phyloP scores from a whole-genome alignment of 2,797 vertebrate genomes.

The Phrynocephalus forsythii region DNA sequence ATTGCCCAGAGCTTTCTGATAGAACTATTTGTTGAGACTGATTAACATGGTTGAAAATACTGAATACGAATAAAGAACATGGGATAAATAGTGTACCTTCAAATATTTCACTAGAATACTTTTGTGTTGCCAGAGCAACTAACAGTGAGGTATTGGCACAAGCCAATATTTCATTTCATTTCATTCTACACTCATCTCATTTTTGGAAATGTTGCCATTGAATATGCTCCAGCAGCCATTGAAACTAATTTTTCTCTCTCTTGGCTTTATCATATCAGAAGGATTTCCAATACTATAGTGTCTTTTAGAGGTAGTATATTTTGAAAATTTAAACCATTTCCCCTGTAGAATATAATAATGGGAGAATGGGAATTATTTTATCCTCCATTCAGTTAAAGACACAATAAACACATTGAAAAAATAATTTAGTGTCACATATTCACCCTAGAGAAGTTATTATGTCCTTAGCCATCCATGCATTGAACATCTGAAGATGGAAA shows the following conservation, averaged over 20 bases:
- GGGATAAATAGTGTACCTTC: conserved; percentile 36
- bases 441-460: not conserved
- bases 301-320: not conserved
- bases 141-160: conserved; percentile 23
- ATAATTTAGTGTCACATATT: not conserved
- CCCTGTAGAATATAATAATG: not conserved
- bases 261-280: conserved; percentile 1
- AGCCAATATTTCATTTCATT: conserved; percentile 15
- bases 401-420: not conserved
- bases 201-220: not conserved
- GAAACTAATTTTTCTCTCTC: not conserved
- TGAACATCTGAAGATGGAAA: not conserved
- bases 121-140: conserved; percentile 31
- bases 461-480: not conserved
- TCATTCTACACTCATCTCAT: conserved; percentile 18
- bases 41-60: conserved; percentile 32
- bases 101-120: conserved; percentile 25
- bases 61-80: conserved; percentile 53
- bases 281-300: not conserved
- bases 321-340: conserved; percentile 7
- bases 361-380: not conserved
- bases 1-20: conserved; percentile 53
- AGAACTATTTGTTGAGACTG: conserved; percentile 60
- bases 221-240: not conserved
- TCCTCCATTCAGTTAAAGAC: not conserved